Evolutionary conservation across 2,888 invertebrate genomes (phyloP).

Genomic region (Abrostola tripartita): DNA sequence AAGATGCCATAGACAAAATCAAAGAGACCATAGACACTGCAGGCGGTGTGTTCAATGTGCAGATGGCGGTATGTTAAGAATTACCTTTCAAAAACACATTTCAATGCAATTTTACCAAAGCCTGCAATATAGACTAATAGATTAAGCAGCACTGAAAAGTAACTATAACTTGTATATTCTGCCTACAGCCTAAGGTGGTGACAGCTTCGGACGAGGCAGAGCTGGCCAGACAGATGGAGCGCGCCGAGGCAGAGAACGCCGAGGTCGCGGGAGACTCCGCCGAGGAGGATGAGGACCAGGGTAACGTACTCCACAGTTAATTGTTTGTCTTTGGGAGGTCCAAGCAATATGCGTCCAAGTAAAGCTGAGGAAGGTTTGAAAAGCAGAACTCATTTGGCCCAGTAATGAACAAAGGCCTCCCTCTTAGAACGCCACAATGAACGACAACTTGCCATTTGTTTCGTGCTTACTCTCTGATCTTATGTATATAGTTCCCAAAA

Average conservation of each 20-base stretch:
- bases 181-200: constrained; percentile 96
- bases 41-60: constrained; percentile 97
- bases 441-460: no score
- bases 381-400: no score
- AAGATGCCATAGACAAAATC: constrained; percentile 96
- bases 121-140: background rate
- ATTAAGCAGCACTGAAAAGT: no score
- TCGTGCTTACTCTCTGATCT: no score
- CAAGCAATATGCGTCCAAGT: no score
- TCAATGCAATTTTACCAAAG: no score
- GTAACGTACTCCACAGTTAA: no score
- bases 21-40: constrained; percentile 93
- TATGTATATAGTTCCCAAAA: no score
- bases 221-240: constrained; percentile 96
- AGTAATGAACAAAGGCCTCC: no score
- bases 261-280: constrained; percentile 97
- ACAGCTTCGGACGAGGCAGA: constrained; percentile 99
- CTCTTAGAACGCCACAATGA: no score
- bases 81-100: background rate
- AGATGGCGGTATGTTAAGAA: constrained; percentile 94
- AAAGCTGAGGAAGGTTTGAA: no score
- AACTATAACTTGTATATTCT: constrained; percentile 1
- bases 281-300: constrained; percentile 92
- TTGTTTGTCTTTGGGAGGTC: no score
- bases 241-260: constrained; percentile 97